Evolutionary conservation across 2,888 invertebrate species (phyloP), one percentile per base, ranked within the genome.

Genomic region (Chalcosyrphus nemorum): DNA sequence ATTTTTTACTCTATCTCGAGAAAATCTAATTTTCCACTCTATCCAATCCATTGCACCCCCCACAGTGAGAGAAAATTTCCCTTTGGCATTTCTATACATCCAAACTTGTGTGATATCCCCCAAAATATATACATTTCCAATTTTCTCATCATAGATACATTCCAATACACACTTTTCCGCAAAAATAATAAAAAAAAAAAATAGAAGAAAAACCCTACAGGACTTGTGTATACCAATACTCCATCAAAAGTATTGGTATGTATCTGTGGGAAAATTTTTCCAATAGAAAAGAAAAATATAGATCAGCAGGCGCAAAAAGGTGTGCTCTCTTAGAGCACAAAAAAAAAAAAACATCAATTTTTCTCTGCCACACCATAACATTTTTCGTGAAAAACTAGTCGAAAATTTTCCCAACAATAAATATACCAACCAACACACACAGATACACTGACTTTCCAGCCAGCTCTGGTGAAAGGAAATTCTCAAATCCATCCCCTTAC

Each of bases 241-340:
- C 32, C 29, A 66, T 17, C 27, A 41, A 32, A 17, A 71, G 57
- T 81, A n/a, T n/a, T n/a, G n/a, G 81, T 77, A 50, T 82, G 82
- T 82, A 78, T 82, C 72, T 78, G 77, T 74, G 82, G 66, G 68
- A 74, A 72, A 19, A 43, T 72, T 66, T 52, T 71, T 41, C 50
- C 38, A 61, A 57, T 68, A 15, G 63, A 70, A 76, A n/a, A 45
- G 59, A 77, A 82, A 24, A 82, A 72, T 82, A 72, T 77, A 82
- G 77, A 77, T 78, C 82, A 77, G 63, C 56, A 77, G 77, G 77
- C 82, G 77, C 82, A 77, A 72, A 74, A 82, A 82, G 82, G 82
- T 82, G 82, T 82, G 82, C 82, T 82, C 77, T 78, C 65, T 77
- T 41, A 50, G 56, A 57, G 77, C 41, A n/a, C n/a, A n/a, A n/a